phyloP scores from a whole-genome alignment of 2,797 vertebrate species.

The Amazona finschi region DNA sequence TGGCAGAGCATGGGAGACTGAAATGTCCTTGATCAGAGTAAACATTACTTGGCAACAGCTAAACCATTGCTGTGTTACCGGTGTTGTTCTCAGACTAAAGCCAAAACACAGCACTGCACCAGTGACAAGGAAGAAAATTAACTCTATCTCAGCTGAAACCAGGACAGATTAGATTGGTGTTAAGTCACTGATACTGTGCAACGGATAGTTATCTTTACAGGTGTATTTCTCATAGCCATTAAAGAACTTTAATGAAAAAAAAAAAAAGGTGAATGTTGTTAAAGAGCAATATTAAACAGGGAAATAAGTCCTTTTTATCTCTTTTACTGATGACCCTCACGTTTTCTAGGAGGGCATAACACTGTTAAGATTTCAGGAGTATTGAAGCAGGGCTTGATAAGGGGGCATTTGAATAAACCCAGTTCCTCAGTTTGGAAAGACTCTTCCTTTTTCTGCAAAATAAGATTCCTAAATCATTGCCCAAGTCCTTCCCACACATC shows the following conservation, averaged over 20 bases:
- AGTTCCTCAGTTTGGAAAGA: neutral
- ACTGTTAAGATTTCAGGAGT: neutral
- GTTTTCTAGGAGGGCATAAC: neutral
- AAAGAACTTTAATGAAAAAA: neutral
- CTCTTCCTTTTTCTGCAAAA: neutral
- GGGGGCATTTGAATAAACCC: conserved; percentile 34
- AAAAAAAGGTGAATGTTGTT: neutral
- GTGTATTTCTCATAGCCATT: neutral
- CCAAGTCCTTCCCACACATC: neutral
- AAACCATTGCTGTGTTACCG: neutral
- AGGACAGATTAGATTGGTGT: neutral
- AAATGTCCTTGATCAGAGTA: neutral
- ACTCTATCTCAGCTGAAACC: neutral
- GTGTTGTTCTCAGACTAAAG: neutral
- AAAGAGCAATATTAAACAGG: neutral
- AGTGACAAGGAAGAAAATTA: neutral
- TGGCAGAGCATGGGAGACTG: neutral
- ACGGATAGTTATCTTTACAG: neutral
- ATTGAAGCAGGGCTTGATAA: neutral
- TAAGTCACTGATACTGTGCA: neutral
- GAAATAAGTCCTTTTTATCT: neutral
- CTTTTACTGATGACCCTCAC: neutral
- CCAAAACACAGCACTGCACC: neutral
- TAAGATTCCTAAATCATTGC: neutral
- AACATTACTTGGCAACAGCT: neutral